Conservation (phyloP, 2,113 vertebrate genomes). For the Mormyrus lacerda region DNA sequence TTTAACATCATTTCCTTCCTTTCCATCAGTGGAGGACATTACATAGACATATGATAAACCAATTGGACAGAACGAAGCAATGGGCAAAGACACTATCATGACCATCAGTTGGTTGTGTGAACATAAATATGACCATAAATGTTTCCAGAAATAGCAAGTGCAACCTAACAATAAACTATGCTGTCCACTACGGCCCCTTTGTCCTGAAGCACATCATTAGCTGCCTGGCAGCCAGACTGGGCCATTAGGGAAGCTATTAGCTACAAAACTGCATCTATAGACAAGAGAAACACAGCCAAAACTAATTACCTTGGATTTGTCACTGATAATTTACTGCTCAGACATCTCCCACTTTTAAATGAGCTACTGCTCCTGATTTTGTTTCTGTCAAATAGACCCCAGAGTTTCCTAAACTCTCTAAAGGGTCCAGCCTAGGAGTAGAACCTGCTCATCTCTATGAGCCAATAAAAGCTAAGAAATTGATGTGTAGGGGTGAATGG, state of each 20-base stretch:
- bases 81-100: background rate
- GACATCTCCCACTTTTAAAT: background rate
- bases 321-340: background rate
- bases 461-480: background rate
- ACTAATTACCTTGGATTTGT: conserved; percentile 2
- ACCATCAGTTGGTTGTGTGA: background rate
- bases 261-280: background rate
- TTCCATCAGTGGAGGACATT: background rate
- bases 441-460: background rate
- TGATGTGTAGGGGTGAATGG: background rate
- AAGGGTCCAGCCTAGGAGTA: background rate
- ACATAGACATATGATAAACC: background rate
- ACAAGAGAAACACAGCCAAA: conserved; percentile 23
- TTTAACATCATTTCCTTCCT: background rate
- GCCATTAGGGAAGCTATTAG: background rate
- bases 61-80: background rate
- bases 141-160: background rate
- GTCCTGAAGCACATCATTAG: conserved; percentile 53
- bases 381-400: background rate
- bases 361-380: background rate
- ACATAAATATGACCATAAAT: background rate
- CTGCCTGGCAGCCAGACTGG: conserved; percentile 31
- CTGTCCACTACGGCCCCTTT: background rate
- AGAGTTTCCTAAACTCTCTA: background rate
- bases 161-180: background rate